These are phyloP conservation scores for Ondatra zibethicus DNA, from an alignment of 2,113 vertebrate genomes.

Conservation along the genomic window DNA sequence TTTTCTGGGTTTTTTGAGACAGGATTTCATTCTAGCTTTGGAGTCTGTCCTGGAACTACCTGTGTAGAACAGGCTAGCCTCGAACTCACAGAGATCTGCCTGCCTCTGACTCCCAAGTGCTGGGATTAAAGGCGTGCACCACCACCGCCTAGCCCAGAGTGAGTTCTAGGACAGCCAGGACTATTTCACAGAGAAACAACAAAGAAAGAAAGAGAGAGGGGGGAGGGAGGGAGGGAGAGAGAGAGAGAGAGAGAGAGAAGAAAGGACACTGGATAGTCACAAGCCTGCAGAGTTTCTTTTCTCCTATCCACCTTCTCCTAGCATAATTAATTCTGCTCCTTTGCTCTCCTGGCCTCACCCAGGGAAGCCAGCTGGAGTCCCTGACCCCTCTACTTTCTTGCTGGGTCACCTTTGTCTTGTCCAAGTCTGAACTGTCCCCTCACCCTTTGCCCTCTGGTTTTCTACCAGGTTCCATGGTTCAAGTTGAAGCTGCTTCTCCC, in stretches of 20 bases:
- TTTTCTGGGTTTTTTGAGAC: no score
- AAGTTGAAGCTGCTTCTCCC: background rate
- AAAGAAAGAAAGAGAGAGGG: no score
- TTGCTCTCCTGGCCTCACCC: background rate
- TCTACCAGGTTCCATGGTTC: background rate
- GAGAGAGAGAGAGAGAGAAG: background rate
- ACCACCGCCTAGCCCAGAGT: no score
- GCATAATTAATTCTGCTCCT: background rate
- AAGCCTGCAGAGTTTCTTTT: rapidly evolving
- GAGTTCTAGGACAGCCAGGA: no score
- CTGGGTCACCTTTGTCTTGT: background rate
- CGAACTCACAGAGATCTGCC: no score
- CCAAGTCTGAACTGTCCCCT: background rate
- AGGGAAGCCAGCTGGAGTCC: background rate
- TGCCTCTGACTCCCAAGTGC: no score
- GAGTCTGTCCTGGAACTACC: no score
- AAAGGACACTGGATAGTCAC: background rate
- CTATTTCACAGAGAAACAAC: no score
- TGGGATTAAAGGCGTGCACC: no score
- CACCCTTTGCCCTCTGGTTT: background rate
- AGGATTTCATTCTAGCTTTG: no score
- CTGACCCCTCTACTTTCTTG: background rate
- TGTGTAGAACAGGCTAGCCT: no score
- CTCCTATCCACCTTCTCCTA: background rate
- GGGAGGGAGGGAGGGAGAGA: no score